phyloP scores from a whole-genome alignment of 2,797 vertebrate species.

The Caiman crocodilus region DNA sequence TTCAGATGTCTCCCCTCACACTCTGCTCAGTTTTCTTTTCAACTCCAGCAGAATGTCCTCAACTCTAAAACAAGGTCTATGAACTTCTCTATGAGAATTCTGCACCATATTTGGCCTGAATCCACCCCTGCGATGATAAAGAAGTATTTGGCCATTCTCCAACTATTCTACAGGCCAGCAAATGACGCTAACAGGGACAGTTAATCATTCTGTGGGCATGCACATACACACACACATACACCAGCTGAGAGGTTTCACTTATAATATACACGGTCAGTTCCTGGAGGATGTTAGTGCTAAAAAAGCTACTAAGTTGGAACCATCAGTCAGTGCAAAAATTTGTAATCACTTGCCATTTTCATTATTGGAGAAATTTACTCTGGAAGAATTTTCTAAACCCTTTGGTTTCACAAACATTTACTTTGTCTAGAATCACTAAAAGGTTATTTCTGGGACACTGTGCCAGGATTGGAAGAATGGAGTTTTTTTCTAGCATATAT shows the following conservation, averaged over 20 bases:
- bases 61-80: background rate
- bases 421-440: background rate
- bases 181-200: background rate
- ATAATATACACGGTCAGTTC: background rate
- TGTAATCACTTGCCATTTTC: slow-evolving; percentile 5
- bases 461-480: background rate
- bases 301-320: background rate
- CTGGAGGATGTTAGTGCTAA: background rate
- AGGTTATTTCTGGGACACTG: background rate
- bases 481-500: too few relatives aligned
- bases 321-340: background rate
- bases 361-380: slow-evolving; percentile 6
- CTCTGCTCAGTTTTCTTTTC: background rate
- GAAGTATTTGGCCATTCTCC: background rate
- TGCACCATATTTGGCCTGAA: background rate
- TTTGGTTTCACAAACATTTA: slow-evolving; percentile 48
- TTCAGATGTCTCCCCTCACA: background rate
- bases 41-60: background rate
- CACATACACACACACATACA: background rate
- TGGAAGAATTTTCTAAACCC: slow-evolving; percentile 7
- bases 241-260: background rate
- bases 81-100: background rate
- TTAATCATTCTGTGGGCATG: background rate
- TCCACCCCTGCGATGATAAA: background rate
- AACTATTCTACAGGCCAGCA: background rate